Evolutionary conservation across 2,797 vertebrate species (phyloP), one percentile per base, ranked within the genome.

Genomic region (Coluber constrictor): DNA sequence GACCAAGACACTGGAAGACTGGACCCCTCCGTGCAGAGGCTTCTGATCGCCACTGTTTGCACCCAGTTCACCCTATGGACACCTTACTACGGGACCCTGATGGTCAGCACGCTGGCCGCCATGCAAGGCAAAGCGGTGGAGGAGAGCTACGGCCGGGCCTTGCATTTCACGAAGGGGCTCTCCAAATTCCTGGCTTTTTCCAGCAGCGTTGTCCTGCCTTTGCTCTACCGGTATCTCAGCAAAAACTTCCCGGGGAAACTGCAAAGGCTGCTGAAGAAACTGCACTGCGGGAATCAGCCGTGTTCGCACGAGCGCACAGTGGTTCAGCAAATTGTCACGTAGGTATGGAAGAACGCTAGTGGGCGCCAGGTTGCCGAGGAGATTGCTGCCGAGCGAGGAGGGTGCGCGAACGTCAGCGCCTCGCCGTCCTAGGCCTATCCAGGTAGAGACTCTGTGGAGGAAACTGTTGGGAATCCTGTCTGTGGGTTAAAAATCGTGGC

Each of bases 11-110:
- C 98, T 0, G 98, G 98, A 83, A 98, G 98, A 93, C 74, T 99
- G 91, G 99, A 99, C 94, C 99, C 99, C 0, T 99, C 99, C 0
- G 98, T 98, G 94, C 99, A 99, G 97, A 96, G 98, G 94, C 98
- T 99, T 92, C 97, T 99, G 94, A 98, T 99, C 4, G 98, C 98
- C 60, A 99, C 99, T 0, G 98, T 99, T 92, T 99, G 98, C 13
- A 97, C 98, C 0, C 99, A 99, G 97, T 99, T 99, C 54, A 96
- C 97, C 0, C 97, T 99, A 32, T 99, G 99, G 99, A 99, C 99
- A 0, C 99, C 99, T 0, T 99, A 99, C 94, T 99, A 99, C 6
- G 95, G 98, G 95, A 98, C 96, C n/a, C 98, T 99, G 91, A 96
- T 99, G 96, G 98, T 99, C 16, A 98, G 98, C 97, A 98, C 98